Evolutionary conservation across 2,888 invertebrate species (phyloP).

Genomic region (Latrodectus elegans): DNA sequence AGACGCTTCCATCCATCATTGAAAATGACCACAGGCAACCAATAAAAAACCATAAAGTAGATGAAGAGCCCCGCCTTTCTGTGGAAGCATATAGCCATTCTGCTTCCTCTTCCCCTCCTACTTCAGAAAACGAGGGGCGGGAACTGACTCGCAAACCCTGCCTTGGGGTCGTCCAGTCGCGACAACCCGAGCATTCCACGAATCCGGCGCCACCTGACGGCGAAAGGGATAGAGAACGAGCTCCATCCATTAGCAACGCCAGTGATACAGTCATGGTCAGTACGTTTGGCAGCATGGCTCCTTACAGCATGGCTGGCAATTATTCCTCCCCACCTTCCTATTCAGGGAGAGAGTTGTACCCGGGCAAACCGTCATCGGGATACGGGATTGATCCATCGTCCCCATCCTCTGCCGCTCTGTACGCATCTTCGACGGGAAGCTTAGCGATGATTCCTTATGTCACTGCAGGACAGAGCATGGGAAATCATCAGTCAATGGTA

Average conservation of each 20-base stretch:
- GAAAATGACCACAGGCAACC: conserved; percentile 31
- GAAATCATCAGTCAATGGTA: conserved; percentile 51
- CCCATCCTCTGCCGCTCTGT: conserved; percentile 38
- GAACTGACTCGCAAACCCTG: not conserved
- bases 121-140: conserved; percentile 25
- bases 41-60: conserved; percentile 27
- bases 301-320: conserved; percentile 68
- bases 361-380: conserved; percentile 60
- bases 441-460: conserved; percentile 63
- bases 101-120: conserved; percentile 32
- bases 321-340: conserved; percentile 67
- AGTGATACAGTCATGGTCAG: conserved; percentile 67
- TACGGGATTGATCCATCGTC: conserved; percentile 37
- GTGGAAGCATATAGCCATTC: conserved; percentile 36
- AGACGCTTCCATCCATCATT: conserved; percentile 44
- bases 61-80: conserved; percentile 22
- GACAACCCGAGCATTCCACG: conserved; percentile 29
- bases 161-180: conserved; percentile 21
- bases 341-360: conserved; percentile 62
- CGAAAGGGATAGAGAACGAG: conserved; percentile 27
- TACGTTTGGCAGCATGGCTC: conserved; percentile 70
- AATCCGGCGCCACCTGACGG: conserved; percentile 52
- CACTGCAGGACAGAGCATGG: conserved; percentile 53
- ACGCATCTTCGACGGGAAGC: conserved; percentile 49
- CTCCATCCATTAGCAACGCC: conserved; percentile 32